Percentiles rank a stretch among this genome's conserved stretches.
phyloP scores from a whole-genome alignment of 2,797 vertebrate species.

The Odontamblyopus rebecca region DNA sequence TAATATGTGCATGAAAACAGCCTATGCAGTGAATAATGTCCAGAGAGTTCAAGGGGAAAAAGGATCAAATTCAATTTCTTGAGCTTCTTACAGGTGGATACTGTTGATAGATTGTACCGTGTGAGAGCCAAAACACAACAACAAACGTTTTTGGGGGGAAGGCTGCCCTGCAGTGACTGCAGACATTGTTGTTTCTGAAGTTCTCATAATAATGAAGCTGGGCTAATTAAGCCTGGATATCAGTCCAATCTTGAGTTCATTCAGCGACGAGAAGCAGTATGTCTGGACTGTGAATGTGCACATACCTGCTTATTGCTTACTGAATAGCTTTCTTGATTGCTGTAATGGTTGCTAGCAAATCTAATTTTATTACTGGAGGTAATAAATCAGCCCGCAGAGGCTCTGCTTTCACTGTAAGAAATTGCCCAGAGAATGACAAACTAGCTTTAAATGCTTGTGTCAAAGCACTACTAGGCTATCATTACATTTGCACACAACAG shows the following conservation, averaged over 20 bases:
- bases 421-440: constrained; percentile 56
- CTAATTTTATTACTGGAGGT: constrained; percentile 65
- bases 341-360: constrained; percentile 54
- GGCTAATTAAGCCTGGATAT: constrained; percentile 39
- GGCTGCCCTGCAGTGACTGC: not conserved
- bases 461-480: constrained; percentile 25
- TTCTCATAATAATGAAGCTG: constrained; percentile 32
- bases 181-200: constrained; percentile 3
- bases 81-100: not conserved
- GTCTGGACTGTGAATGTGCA: constrained; percentile 47
- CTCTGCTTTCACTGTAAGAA: constrained; percentile 48
- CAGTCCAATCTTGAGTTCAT: constrained; percentile 39
- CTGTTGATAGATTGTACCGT: not conserved
- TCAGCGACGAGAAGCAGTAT: constrained; percentile 22
- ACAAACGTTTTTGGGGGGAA: not conserved
- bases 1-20: no score
- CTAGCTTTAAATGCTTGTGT: constrained; percentile 49
- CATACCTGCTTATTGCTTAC: constrained; percentile 53
- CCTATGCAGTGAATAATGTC: no score
- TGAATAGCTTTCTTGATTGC: constrained; percentile 62
- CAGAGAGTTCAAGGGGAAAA: no score
- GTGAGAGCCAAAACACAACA: not conserved
- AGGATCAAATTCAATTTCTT: not conserved
- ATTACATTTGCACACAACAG: constrained; percentile 42
- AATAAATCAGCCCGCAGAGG: constrained; percentile 59